These are phyloP conservation scores for Eumeta japonica DNA, from an alignment of 1,140 invertebrate species.

Conservation along the genomic window DNA sequence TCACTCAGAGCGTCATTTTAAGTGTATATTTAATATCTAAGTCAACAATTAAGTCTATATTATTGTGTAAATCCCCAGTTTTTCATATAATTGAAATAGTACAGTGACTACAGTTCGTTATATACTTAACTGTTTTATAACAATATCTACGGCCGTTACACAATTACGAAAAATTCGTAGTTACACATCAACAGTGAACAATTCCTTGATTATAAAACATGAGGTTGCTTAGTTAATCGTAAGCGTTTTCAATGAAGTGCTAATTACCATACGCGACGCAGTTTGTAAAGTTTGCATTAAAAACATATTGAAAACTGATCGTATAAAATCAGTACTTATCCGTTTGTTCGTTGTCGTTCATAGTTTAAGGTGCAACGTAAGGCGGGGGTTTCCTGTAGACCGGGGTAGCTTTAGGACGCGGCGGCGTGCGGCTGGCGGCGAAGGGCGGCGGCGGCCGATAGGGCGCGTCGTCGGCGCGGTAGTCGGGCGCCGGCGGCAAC, in stretches of 20 bases:
- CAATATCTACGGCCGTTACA: too few relatives aligned
- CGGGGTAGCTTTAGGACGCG: slow-evolving; percentile 76
- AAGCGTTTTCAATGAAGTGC: slow-evolving; percentile 8
- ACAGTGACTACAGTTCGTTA: slow-evolving; percentile 21
- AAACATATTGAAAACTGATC: neutral
- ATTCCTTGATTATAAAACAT: slow-evolving; percentile 40
- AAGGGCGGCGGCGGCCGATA: slow-evolving; percentile 79
- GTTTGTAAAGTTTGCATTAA: neutral
- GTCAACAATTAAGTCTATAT: slow-evolving; percentile 35
- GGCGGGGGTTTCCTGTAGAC: slow-evolving; percentile 88
- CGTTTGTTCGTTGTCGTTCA: slow-evolving; percentile 7
- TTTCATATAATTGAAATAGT: slow-evolving; percentile 28
- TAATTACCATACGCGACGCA: neutral
- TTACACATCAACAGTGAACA: slow-evolving; percentile 39
- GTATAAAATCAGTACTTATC: slow-evolving; percentile 35
- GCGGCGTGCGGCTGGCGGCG: slow-evolving; percentile 68
- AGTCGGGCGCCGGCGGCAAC: slow-evolving; percentile 63
- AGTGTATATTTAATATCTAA: slow-evolving; percentile 35
- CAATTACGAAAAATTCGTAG: slow-evolving; percentile 41
- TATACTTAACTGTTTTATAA: slow-evolving; percentile 23
- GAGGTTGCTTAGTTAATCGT: slow-evolving; percentile 27
- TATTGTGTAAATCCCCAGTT: slow-evolving; percentile 28
- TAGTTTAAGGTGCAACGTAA: slow-evolving; percentile 89
- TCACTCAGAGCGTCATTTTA: slow-evolving; percentile 17
- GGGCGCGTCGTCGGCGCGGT: slow-evolving; percentile 57